Percentiles rank a stretch among this genome's conserved stretches.
phyloP scores from a whole-genome alignment of 2,888 invertebrate species.

The Agonopterix heracliana region DNA sequence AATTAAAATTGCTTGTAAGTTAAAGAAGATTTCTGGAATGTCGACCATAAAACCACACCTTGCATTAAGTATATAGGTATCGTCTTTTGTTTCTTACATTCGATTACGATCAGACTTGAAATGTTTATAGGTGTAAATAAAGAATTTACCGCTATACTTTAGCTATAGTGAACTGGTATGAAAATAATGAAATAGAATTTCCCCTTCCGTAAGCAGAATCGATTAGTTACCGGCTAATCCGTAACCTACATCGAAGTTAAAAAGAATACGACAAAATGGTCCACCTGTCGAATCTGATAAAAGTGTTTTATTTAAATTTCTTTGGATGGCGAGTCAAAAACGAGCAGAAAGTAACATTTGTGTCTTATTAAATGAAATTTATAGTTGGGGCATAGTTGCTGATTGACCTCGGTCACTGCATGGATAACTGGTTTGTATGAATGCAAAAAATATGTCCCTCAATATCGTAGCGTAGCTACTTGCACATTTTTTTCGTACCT shows the following conservation, averaged over 20 bases:
- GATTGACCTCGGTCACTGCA: conserved; percentile 71
- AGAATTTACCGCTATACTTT: no score
- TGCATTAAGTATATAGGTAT: no score
- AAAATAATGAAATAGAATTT: conserved; percentile 30
- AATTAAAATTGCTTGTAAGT: no score
- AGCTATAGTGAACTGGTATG: no score
- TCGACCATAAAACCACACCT: no score
- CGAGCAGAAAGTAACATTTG: conserved; percentile 65
- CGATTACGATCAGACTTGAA: no score
- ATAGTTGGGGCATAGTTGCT: conserved; percentile 69
- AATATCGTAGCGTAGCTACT: conserved; percentile 4
- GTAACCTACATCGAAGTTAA: conserved; percentile 72
- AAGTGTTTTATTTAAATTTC: conserved; percentile 75
- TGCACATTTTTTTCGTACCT: no score
- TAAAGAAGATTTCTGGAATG: no score
- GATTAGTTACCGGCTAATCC: conserved; percentile 69
- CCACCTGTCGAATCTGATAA: conserved; percentile 76
- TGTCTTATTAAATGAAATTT: conserved; percentile 77
- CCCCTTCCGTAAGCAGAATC: conserved; percentile 57
- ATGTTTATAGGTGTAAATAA: no score
- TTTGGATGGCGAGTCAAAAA: conserved; percentile 66
- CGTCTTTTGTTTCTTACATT: no score
- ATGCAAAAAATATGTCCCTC: conserved; percentile 49
- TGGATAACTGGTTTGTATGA: conserved; percentile 55
- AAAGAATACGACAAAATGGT: conserved; percentile 53